Evolutionary conservation across 1,140 invertebrate species (phyloP), one percentile per base, ranked within the genome.

Genomic region (Heliconius hewitsoni): DNA sequence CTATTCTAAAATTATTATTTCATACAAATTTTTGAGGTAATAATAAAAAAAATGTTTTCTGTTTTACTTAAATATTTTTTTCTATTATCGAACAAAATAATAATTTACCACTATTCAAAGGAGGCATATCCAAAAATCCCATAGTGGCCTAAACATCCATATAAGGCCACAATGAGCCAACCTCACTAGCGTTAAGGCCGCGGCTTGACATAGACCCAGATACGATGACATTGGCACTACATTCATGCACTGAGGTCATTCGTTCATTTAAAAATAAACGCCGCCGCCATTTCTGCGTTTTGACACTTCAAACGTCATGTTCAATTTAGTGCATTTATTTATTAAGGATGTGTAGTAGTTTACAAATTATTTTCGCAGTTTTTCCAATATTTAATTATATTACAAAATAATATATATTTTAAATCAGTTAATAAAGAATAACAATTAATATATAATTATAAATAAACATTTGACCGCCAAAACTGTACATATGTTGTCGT

Each of bases 151-250:
- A 87, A 90, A 90, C 80, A 86, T 83, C 91, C 89, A 93, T 89
- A 93, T 91, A 93, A 93, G 91, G 90, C 87, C 83, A 85, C 85
- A 87, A 89, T 86, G 85, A 87, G 87, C 81, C 79, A 84, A 81
- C 81, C 83, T 85, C 83, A 86, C 86, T 87, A 84, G 82, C 84
- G 83, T 77, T 87, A 84, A 92, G 90, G 91, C 88, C 90, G 84
- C 82, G 85, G 88, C 76, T 84, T 91, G 92, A 93, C 92, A 94
- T 91, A 94, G 92, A 94, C 92, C 92, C 87, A 94, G 89, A 87
- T 94, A 89, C 84, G 75, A 84, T 87, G 92, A 93, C 92, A 94
- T 94, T 94, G 92, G 91, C 91, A 94, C 93, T 94, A 94, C 91
- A 94, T 94, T 94, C 91, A 92, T 87, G 86, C 87, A 86, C 89